Base-by-base conservation (phyloP, 1,140 invertebrate genomes). In the Dreissena polymorpha region DNA sequence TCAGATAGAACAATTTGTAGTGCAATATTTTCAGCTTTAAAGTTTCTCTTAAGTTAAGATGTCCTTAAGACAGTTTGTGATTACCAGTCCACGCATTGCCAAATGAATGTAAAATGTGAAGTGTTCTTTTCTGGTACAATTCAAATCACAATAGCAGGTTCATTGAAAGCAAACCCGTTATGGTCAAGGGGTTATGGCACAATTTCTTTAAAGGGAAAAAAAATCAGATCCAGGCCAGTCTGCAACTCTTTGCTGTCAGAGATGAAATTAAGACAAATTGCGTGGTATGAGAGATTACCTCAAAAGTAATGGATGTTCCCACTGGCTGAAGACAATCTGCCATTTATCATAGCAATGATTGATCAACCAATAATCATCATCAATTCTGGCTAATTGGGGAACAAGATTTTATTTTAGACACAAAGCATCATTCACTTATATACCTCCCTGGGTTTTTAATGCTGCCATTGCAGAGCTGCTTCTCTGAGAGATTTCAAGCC, bases 261-360 rank as follows among this genome's bases (percentile, higher is more conserved):
- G 25, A 16, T 16, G 25, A 27, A 68, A 68, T 68, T 18, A 68
- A 68, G 67, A 68, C 67, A 68, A 68, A 68, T 68, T 18, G 25
- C 18, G 18, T 18, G 14, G 23, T 68, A 27, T 25, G 67, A 68
- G 29, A 27, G 67, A 68, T 68, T 68, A 5, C 18, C 23, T 27
- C 23, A 5, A 68, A 21, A 21, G 67, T 68, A 68, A 68, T 68
- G 67, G 29, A 68, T 68, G 67, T 16, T 25, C 23, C 67, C 67
- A n/a, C 25, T 39, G 23, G 25, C 18, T 39, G 67, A 25, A 18
- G 57, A 60, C 67, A 68, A 68, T 68, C 67, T 27, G 18, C 14
- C 67, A 39, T 68, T 68, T 68, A 68, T 68, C 67, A 68, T 68
- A 68, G 14, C 23, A 27, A 27, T 68, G 67, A 68, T 68, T 68